phyloP scores from a whole-genome alignment of 2,113 vertebrate genomes.

The Climacteris rufus region DNA sequence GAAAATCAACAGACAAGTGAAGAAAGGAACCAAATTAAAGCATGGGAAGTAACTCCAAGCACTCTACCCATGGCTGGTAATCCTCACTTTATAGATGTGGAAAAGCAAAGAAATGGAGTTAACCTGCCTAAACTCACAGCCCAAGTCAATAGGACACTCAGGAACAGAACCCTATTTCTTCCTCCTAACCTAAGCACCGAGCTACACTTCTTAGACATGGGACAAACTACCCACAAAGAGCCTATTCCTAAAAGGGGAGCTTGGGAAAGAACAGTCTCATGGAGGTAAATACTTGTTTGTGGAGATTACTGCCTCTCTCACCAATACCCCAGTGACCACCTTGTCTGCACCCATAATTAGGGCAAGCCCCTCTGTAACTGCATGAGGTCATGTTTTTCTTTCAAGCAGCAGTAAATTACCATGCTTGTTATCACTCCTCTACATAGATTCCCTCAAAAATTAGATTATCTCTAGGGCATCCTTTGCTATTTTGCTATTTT shows the following conservation, averaged over 20 bases:
- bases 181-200: background rate
- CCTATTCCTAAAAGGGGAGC: background rate
- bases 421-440: conserved; percentile 5
- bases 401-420: conserved; percentile 38
- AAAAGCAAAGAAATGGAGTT: background rate
- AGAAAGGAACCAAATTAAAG: background rate
- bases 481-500: conserved; percentile 16
- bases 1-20: background rate
- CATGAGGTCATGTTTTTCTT: conserved; percentile 47
- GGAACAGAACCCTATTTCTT: background rate
- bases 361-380: conserved; percentile 4
- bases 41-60: background rate
- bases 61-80: background rate
- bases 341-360: conserved; percentile 45
- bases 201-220: background rate
- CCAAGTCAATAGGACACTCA: background rate
- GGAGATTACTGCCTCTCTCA: background rate
- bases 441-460: conserved; percentile 19
- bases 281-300: conserved; percentile 3
- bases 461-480: conserved; percentile 12
- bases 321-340: conserved; percentile 22
- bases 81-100: background rate
- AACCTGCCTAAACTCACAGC: background rate
- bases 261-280: background rate
- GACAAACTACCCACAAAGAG: background rate